Conservation (phyloP, 2,888 invertebrate genomes). For the Pterobdella sp. region DNA sequence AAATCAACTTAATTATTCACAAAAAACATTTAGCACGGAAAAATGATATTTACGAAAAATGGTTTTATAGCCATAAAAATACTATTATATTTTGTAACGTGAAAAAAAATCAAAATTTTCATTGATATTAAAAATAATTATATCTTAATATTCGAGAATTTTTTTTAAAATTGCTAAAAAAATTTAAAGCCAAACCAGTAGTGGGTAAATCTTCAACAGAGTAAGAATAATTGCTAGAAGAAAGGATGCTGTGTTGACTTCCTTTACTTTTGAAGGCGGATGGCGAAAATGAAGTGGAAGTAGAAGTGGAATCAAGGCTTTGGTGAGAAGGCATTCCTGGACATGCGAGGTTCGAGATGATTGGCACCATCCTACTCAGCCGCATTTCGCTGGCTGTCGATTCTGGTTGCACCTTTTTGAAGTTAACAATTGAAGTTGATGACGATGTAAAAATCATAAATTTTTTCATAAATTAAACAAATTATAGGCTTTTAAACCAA, state of each 20-base stretch:
- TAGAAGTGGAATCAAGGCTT: conserved; percentile 22
- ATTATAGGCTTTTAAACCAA: too few relatives aligned
- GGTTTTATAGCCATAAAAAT: too few relatives aligned
- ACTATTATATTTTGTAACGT: too few relatives aligned
- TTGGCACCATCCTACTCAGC: conserved; percentile 14
- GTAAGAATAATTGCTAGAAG: conserved; percentile 34
- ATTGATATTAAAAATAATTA: too few relatives aligned
- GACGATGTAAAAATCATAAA: too few relatives aligned
- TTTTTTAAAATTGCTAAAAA: too few relatives aligned
- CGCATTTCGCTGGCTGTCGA: neutral
- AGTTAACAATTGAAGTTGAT: neutral
- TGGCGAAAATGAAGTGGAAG: conserved; percentile 25
- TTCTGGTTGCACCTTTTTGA: neutral
- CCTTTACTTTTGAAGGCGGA: conserved; percentile 22
- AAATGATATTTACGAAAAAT: too few relatives aligned
- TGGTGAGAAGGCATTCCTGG: conserved; percentile 26
- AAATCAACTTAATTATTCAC: too few relatives aligned
- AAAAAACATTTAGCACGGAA: too few relatives aligned
- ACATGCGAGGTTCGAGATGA: conserved; percentile 22
- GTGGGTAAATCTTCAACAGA: conserved; percentile 31
- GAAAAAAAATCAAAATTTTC: too few relatives aligned
- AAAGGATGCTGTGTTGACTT: conserved; percentile 30
- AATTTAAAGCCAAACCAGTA: conserved; percentile 13
- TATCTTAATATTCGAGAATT: too few relatives aligned
- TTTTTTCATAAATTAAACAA: too few relatives aligned